These are phyloP conservation scores for Drosophila murphyi DNA, from an alignment of 1,140 invertebrate genomes.

Conservation along the genomic window DNA sequence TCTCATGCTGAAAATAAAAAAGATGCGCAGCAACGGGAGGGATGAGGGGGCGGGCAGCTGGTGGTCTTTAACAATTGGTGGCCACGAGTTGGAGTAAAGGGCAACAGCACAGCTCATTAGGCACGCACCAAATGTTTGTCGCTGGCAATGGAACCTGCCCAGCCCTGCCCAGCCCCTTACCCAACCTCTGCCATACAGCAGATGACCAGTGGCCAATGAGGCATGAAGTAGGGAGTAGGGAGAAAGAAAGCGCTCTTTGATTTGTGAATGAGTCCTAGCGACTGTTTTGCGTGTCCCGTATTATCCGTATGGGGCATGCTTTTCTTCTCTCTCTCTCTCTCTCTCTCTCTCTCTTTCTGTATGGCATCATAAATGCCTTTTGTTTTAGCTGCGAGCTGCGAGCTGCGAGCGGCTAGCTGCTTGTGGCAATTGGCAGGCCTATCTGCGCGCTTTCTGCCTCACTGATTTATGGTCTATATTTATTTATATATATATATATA, in stretches of 20 bases:
- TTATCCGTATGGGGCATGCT: slow-evolving; percentile 11
- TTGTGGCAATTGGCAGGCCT: slow-evolving; percentile 41
- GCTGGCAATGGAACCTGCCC: slow-evolving; percentile 15
- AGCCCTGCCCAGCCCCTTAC: not conserved
- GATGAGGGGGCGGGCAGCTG: not conserved
- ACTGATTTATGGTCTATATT: slow-evolving; percentile 77
- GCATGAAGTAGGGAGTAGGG: slow-evolving; percentile 49
- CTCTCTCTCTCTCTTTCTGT: not conserved
- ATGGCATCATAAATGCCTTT: slow-evolving; percentile 44
- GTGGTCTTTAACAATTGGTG: not conserved
- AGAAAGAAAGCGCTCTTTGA: slow-evolving; percentile 59
- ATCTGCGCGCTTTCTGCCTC: slow-evolving; percentile 70
- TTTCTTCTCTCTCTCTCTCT: not conserved
- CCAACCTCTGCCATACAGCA: not conserved
- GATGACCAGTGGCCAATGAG: slow-evolving; percentile 60
- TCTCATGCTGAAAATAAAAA: not conserved
- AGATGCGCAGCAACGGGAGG: too few relatives aligned
- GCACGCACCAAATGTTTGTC: slow-evolving; percentile 76
- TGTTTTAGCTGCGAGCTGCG: slow-evolving; percentile 44
- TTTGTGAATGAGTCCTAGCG: slow-evolving; percentile 55
- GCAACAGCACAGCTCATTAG: slow-evolving; percentile 76
- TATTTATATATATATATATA: slow-evolving; percentile 45
- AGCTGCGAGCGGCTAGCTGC: not conserved
- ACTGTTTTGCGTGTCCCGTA: slow-evolving; percentile 46
- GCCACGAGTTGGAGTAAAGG: not conserved